Base-by-base conservation (phyloP, 2,113 vertebrate species). In the Pygoscelis antarcticus region DNA sequence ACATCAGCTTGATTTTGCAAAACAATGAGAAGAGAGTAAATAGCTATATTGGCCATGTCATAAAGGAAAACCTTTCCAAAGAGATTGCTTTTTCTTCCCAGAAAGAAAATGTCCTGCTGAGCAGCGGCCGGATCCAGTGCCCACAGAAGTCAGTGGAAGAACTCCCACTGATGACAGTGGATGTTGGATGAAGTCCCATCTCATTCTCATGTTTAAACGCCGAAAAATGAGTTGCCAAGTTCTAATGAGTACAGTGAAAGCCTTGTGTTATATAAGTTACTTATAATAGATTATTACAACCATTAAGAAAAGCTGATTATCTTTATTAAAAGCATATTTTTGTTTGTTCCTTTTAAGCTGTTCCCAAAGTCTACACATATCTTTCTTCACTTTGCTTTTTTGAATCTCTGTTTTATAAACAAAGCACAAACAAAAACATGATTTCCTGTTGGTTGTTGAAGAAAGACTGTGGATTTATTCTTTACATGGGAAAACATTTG, bases 51-150 rank as follows among this genome's bases (percentile, higher is more conserved):
- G 90, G 83, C 88, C 55, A 27, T 70, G 95, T 80, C 95, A 74
- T 96, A 94, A 97, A 97, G 34, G 83, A 96, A 97, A 97, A 96
- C 83, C 93, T 98, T 98, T 97, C 95, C 95, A 97, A 89, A 96
- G 93, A 91, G 62, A 85, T 94, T 54, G 78, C 83, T 95, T 87
- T 96, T 97, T 72, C 89, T 96, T 97, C 95, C 95, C 96, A 94
- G 97, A 96, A 95, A 83, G 81, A 88, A 94, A 52, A 29, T 1
- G 22, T 94, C 91, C 93, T 87, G 91, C 96, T 95, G 96, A 88
- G 87, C 55, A 61, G 75, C 2, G 38, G 62, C 71, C 2, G 20
- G 87, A 95, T 94, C 89, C 87, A 76, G 32, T 44, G 6, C 91
- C 94, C 93, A 89, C 95, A 96, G 94, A 40, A 95, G 70, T 83